Evolutionary conservation across 1,140 invertebrate species (phyloP), one percentile per base, ranked within the genome.

Genomic region (Colletes latitarsis): DNA sequence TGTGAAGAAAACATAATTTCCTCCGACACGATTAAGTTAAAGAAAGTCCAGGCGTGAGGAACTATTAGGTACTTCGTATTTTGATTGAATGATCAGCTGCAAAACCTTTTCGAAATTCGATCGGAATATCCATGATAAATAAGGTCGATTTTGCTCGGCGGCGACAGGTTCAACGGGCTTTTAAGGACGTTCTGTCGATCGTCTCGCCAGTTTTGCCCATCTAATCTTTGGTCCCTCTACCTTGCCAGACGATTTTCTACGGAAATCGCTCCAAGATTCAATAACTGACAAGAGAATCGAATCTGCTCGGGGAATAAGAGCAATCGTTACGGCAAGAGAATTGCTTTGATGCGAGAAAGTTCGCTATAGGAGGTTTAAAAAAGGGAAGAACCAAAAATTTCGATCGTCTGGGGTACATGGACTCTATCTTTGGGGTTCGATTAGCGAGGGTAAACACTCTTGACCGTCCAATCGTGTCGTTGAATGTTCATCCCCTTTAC

Each of bases 121-220:
- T 39, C 53, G 64, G 76, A 71, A 81, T 81, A 86, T 84, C 64
- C 77, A 70, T 81, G 78, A 89, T 88, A 89, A 89, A 87, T 87
- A 86, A 82, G 77, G 62, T 79, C 80, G 78, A 72, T 86, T 81
- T 77, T 70, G 77, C 80, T 73, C 62, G 76, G 60, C 57, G 60
- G 55, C 49, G 75, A 83, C 83, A 82, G 73, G 57, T 86, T 86
- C 84, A 77, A 82, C 78, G 78, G 79, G 69, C 72, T 82, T 83
- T 88, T 71, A 86, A 83, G 76, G 63, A 84, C 77, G 80, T 58
- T 84, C 74, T 76, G 69, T 21, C 60, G 69, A 66, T 67, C 72
- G 63, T 19, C 41, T 15, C 41, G 57, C 70, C 70, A 74, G 73
- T 75, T 72, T 72, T 73, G 67, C 70, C 64, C 70, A 79, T 63